A percentile compares a stretch with the other conserved stretches of the same genome.
Evolutionary conservation across 1,140 invertebrate species (phyloP).

Genomic region (Scaptomyza graminum): DNA sequence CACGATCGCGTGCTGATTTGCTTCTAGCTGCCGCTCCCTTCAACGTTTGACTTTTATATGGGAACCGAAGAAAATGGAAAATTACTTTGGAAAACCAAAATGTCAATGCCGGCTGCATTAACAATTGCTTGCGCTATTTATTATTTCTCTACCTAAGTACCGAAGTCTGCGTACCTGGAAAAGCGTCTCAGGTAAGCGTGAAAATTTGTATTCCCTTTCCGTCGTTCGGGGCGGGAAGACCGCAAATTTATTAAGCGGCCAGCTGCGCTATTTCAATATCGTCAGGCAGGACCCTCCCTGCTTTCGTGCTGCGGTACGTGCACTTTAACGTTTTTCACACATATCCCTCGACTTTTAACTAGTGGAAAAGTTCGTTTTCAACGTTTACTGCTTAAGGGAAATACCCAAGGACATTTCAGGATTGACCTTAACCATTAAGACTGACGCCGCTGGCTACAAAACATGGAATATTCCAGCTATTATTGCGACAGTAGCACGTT

Average conservation of each 20-base stretch:
- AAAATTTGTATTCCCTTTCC: slow-evolving; percentile 48
- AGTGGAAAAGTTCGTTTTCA: slow-evolving; percentile 64
- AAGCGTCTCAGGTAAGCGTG: slow-evolving; percentile 64
- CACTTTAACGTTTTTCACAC: slow-evolving; percentile 58
- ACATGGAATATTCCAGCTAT: slow-evolving; percentile 5
- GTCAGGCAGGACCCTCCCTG: background rate
- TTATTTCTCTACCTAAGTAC: slow-evolving; percentile 46
- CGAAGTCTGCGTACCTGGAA: slow-evolving; percentile 55
- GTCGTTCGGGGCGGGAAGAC: slow-evolving; percentile 75
- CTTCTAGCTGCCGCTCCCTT: slow-evolving; percentile 58
- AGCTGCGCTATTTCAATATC: slow-evolving; percentile 37
- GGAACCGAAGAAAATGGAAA: background rate
- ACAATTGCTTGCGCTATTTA: slow-evolving; percentile 29
- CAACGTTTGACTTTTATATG: slow-evolving; percentile 46
- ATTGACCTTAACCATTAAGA: slow-evolving; percentile 30
- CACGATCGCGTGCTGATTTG: slow-evolving; percentile 63
- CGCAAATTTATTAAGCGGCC: slow-evolving; percentile 74
- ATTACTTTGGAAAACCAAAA: slow-evolving; percentile 4
- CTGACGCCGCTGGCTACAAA: slow-evolving; percentile 25
- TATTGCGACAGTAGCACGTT: slow-evolving; percentile 33
- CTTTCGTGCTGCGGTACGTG: slow-evolving; percentile 50
- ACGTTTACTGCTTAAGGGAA: slow-evolving; percentile 34
- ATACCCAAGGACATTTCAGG: slow-evolving; percentile 26
- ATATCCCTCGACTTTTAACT: slow-evolving; percentile 59
- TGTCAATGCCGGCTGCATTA: slow-evolving; percentile 44